Evolutionary conservation across 2,797 vertebrate genomes (phyloP), one percentile per base, ranked within the genome.

Genomic region (Podarcis siculus): DNA sequence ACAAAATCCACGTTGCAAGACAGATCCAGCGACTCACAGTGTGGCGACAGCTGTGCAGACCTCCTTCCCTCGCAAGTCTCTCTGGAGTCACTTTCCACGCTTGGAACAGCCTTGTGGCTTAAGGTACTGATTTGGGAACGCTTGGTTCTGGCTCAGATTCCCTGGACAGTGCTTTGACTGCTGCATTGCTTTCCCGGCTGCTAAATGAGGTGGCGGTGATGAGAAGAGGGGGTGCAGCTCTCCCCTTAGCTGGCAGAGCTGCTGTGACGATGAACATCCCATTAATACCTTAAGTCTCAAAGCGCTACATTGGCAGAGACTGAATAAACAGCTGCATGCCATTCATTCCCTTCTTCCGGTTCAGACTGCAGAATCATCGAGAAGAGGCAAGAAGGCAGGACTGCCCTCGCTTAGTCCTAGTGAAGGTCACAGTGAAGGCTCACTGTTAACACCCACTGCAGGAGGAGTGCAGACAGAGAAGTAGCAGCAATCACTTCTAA

Each of bases 1-100:
- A 25, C 7, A 27, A 3, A 25, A 35, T 5, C 58, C 35, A 37
- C 10, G 1, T 6, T 80, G 9, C 21, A 64, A 64, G 19, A 21
- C 2, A 21, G 27, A 77, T 45, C 27, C 39, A 45, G 71, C 5
- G 25, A 12, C 2, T 75, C 3, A 19, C n/a, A 25, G 5, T 72
- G 30, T 17, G 5, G 69, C 2, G 8, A 71, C 13, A 25, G 35
- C 19, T 37, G 10, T 23, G 35, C 73, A 64, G 19, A 64, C 17
- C 35, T 72, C 13, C 71, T 72, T 64, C 21, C 19, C 61, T 64
- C 21, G 1, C 21, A 23, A 13, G 13, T 17, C 30, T 25, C 30
- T 0, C 0, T 49, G 27, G 3, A 55, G 49, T 55, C 49, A 8
- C 21, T 27, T 58, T 1, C 3, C 0, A 0, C 3, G 13, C 30